Base-by-base conservation (phyloP, 1,140 invertebrate species). In the Telenomus remus region DNA sequence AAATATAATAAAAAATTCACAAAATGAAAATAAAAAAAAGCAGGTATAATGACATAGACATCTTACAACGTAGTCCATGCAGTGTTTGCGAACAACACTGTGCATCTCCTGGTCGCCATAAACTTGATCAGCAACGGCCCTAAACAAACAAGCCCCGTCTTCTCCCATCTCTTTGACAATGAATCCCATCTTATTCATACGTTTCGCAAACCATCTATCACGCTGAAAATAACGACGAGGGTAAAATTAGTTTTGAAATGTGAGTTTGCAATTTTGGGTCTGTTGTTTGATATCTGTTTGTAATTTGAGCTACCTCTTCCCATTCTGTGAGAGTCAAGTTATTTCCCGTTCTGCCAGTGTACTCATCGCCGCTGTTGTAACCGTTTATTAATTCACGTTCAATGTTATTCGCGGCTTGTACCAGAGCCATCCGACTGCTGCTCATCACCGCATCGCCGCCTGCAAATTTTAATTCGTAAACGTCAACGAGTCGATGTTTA, bases 21-120 rank as follows among this genome's bases (percentile, higher is more conserved):
- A 54, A 35, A 5, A 15, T 59, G 0, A 39, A 37, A 49, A 60
- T 27, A 47, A 57, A 7, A 33, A 34, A 14, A 34, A 46, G 37
- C 7, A 44, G 13, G 8, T 12, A 13, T 13, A 1, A 14, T 44
- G 13, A 44, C n/a, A 13, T 51, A 34, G 87, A 91, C 90, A 11
- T 43, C 63, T 68, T 88, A 96, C 95, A 89, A 98, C 95, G 80
- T 97, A 97, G 88, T 98, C 96, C 92, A 97, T 96, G 84, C 96
- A 97, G 77, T 95, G 92, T 80, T 94, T 93, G 37, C 96, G 89
- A 13, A 97, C 94, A 63, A 93, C 89, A 59, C 90, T 89, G 85
- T 98, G 96, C 94, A 97, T 96, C 80, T 96, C 96, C 89, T 97
- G 94, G 86, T 97, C 95, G 4, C 96, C 96, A 86, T 95, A 97